phyloP scores from a whole-genome alignment of 2,113 vertebrate genomes.

The Stictonetta naevosa region DNA sequence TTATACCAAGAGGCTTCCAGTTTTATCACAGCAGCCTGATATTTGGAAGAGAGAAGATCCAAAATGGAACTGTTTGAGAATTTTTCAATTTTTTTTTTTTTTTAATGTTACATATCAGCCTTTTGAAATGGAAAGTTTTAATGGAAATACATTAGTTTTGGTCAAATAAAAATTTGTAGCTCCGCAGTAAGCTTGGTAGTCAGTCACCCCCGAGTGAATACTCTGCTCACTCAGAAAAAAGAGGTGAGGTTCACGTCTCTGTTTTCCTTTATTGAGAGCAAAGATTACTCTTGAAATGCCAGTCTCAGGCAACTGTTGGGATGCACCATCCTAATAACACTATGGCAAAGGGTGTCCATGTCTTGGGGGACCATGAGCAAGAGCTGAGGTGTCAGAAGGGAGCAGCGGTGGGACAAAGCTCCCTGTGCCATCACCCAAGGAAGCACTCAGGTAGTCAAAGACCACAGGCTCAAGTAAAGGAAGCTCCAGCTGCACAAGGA shows the following conservation, averaged over 20 bases:
- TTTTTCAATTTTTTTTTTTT: background rate
- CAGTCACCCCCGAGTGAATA: background rate
- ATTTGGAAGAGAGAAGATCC: background rate
- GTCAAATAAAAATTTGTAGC: background rate
- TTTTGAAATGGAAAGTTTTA: background rate
- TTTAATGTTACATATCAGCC: background rate
- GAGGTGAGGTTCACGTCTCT: background rate
- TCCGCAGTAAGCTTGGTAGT: background rate
- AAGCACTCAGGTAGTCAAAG: background rate
- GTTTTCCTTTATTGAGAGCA: background rate
- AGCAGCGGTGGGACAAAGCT: background rate
- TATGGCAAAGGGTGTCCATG: background rate
- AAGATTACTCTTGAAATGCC: background rate
- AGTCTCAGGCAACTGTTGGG: background rate
- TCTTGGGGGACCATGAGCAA: background rate
- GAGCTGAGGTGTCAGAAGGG: background rate
- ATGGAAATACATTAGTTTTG: background rate
- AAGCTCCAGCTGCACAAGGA: accelerated
- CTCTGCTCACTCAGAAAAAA: background rate
- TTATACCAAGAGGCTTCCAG: background rate
- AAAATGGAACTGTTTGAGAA: background rate
- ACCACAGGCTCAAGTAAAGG: background rate
- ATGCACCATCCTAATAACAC: background rate
- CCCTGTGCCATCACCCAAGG: background rate
- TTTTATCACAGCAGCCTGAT: background rate